These are phyloP conservation scores for Octodon degus DNA, from an alignment of 2,113 vertebrate species.

Conservation along the genomic window DNA sequence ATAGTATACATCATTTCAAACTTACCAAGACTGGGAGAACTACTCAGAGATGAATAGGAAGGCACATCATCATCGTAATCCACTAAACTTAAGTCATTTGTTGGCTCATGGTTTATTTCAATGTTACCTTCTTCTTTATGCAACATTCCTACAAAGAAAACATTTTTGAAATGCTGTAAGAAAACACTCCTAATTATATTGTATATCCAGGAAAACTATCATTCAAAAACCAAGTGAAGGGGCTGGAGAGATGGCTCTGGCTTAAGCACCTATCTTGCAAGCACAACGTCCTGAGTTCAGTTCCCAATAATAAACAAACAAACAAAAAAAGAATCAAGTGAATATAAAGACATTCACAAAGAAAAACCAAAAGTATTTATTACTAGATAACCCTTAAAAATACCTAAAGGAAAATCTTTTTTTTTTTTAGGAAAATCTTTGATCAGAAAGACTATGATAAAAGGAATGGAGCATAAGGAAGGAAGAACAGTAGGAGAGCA, in stretches of 20 bases:
- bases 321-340: neutral
- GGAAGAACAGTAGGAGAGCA: neutral
- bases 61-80: neutral
- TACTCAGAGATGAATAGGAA: neutral
- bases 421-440: constrained; percentile 36
- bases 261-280: too few species aligned
- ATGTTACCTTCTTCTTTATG: neutral
- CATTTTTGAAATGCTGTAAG: constrained; percentile 21
- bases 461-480: neutral
- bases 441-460: neutral
- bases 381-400: neutral
- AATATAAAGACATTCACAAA: constrained; percentile 42
- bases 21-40: neutral
- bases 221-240: constrained; percentile 2
- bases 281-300: too few species aligned
- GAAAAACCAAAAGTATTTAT: constrained; percentile 25
- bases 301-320: too few species aligned
- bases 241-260: too few species aligned
- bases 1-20: neutral
- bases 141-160: constrained; percentile 40
- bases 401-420: constrained; percentile 7
- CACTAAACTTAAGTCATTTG: neutral
- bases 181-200: constrained; percentile 14
- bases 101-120: neutral
- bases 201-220: constrained; percentile 8